These are phyloP conservation scores for Tribolium freemani DNA, from an alignment of 2,888 invertebrate species.

Conservation along the genomic window DNA sequence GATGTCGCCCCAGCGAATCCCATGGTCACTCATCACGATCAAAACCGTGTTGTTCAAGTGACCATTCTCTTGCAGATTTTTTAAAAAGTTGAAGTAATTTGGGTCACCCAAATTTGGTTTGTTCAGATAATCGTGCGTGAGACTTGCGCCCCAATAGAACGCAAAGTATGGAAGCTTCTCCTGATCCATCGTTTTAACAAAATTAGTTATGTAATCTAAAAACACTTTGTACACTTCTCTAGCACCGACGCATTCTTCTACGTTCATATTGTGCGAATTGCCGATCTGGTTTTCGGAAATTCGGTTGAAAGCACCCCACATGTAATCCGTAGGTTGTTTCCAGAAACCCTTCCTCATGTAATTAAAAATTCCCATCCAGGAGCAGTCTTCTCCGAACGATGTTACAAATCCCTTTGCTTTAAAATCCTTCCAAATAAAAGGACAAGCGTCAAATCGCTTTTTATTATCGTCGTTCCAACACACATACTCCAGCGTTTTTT, in stretches of 20 bases:
- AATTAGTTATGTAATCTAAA: constrained; percentile 78
- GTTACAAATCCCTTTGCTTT: constrained; percentile 82
- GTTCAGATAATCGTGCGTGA: constrained; percentile 89
- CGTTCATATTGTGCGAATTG: constrained; percentile 75
- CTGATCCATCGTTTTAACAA: constrained; percentile 74
- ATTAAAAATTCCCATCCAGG: constrained; percentile 84
- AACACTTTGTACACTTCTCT: constrained; percentile 79
- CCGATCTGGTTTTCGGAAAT: constrained; percentile 79
- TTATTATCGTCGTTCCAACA: constrained; percentile 71
- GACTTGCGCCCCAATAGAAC: constrained; percentile 86
- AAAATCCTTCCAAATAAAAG: constrained; percentile 88
- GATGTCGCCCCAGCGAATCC: constrained; percentile 88
- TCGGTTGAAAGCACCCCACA: constrained; percentile 81
- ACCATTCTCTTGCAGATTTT: constrained; percentile 69
- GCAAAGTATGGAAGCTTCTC: constrained; percentile 78
- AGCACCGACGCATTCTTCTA: constrained; percentile 79
- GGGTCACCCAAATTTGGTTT: constrained; percentile 82
- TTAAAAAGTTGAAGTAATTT: constrained; percentile 73
- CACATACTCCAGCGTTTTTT: constrained; percentile 74
- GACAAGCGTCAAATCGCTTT: constrained; percentile 81
- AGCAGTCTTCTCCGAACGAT: constrained; percentile 87
- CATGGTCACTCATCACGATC: constrained; percentile 89
- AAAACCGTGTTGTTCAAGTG: constrained; percentile 78
- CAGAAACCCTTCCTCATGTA: constrained; percentile 83
- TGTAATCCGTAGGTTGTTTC: constrained; percentile 88